Base-by-base conservation (phyloP, 2,888 invertebrate species). In the Drosophila robusta region DNA sequence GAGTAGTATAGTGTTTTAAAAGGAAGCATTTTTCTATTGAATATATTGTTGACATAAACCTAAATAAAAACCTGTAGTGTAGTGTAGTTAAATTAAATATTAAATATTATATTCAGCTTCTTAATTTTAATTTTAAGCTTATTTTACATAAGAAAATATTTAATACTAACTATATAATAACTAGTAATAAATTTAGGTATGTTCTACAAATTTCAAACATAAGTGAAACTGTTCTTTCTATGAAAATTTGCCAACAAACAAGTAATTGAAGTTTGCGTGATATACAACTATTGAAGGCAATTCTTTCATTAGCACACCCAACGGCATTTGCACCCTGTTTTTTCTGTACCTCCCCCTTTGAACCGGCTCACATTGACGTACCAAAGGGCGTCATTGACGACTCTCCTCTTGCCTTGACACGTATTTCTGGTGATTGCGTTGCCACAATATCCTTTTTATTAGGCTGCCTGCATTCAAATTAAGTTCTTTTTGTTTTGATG, bases 361-460 rank as follows among this genome's bases (percentile, higher is more conserved):
- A 7, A 14, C 9, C 12, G 44, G 38, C 34, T 61, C 55, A 38
- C 8, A 14, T 24, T 44, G 56, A 18, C 63, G 54, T 32, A 55
- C 60, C 64, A 57, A 57, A 49, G 58, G 44, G 47, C 39, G 42
- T 45, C 47, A 47, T 47, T 44, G 42, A 36, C 16, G 34, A 56
- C 49, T 51, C 62, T 64, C 44, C 61, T 60, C 50, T 68, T 47
- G 55, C 78, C 87, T 86, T 82, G 80, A 72, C 78, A 86, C 50
- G 39, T 39, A 34, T 49, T 47, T 38, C 41, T 38, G 36, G 18
- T 16, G 8, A 32, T 26, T 57, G 34, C 29, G 42, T 38, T 32
- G 32, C 44, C 60, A 41, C 46, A 74, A 71, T 68, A 57, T 82
- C 78, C 80, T 75, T 63, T 39, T 22, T 39, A 46, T 64, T 57